Percentiles rank a stretch among this genome's conserved stretches.
phyloP scores from a whole-genome alignment of 2,797 vertebrate species.

The Xenentodon cancila region DNA sequence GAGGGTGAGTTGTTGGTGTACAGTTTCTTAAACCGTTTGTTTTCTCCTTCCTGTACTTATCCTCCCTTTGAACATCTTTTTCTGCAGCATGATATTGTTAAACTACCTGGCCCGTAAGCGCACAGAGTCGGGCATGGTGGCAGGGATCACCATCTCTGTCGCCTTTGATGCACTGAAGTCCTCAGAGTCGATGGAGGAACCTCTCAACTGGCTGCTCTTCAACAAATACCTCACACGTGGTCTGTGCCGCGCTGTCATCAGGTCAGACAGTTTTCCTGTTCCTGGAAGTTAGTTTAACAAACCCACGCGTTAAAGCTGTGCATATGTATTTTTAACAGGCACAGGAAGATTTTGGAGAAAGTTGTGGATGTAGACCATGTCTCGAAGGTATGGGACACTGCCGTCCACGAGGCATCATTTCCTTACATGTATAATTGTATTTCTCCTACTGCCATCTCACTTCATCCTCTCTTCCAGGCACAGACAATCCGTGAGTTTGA shows the following conservation, averaged over 20 bases:
- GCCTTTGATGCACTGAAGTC: slow-evolving; percentile 84
- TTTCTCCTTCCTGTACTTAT: background rate
- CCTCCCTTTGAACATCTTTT: background rate
- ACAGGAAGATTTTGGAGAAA: slow-evolving; percentile 81
- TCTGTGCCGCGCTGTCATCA: slow-evolving; percentile 71
- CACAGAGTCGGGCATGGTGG: slow-evolving; percentile 73
- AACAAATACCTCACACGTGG: slow-evolving; percentile 76
- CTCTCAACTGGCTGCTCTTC: slow-evolving; percentile 87
- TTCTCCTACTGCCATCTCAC: accelerated
- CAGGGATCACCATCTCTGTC: slow-evolving; percentile 82
- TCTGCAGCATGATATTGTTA: slow-evolving; percentile 82
- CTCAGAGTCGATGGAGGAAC: slow-evolving; percentile 80
- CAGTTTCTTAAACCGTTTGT: accelerated
- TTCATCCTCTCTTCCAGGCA: slow-evolving; percentile 67
- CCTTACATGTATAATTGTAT: background rate
- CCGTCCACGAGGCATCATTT: accelerated
- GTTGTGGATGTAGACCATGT: slow-evolving; percentile 82
- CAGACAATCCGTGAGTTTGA: slow-evolving; percentile 85
- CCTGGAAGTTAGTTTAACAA: background rate
- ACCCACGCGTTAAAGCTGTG: accelerated
- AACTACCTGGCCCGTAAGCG: slow-evolving; percentile 83
- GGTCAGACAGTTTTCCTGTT: slow-evolving; percentile 45
- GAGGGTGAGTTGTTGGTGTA: slow-evolving; percentile 81
- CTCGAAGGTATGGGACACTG: slow-evolving; percentile 75
- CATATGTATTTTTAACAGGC: slow-evolving; percentile 69